Conservation (phyloP, 92 coral and sea anemone genomes). For the Pocillopora grandis region DNA sequence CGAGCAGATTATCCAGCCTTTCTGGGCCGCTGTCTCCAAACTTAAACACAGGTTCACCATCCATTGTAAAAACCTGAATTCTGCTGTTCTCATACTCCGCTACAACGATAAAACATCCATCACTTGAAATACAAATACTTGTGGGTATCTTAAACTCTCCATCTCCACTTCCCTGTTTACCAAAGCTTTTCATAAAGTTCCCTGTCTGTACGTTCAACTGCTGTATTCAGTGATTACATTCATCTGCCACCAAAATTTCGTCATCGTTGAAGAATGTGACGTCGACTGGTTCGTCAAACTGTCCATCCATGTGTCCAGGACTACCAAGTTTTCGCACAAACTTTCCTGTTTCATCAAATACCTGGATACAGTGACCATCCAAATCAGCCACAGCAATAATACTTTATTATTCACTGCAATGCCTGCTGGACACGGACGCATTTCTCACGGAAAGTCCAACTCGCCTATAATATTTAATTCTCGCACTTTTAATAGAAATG, state of each 20-base stretch:
- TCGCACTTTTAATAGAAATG: background rate
- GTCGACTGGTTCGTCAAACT: background rate
- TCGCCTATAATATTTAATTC: background rate
- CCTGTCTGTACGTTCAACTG: too few relatives aligned
- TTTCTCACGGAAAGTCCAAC: background rate
- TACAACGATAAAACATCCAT: too few relatives aligned
- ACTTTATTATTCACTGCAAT: background rate
- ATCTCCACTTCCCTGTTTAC: too few relatives aligned
- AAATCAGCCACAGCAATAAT: background rate
- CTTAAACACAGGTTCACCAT: too few relatives aligned
- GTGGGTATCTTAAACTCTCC: too few relatives aligned
- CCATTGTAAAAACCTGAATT: too few relatives aligned
- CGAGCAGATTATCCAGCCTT: too few relatives aligned
- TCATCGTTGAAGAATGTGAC: conserved; percentile 22
- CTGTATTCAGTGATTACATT: too few relatives aligned
- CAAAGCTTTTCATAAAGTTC: too few relatives aligned
- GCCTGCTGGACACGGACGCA: background rate
- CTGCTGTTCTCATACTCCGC: too few relatives aligned
- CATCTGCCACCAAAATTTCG: background rate
- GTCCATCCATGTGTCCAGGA: background rate
- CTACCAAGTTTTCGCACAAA: background rate
- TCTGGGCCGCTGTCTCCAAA: too few relatives aligned
- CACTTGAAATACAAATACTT: too few relatives aligned
- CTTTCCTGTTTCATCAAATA: background rate
- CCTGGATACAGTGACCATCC: background rate